These are phyloP conservation scores for Microctonus aethiopoides DNA, from an alignment of 2,888 invertebrate genomes.

Conservation along the genomic window DNA sequence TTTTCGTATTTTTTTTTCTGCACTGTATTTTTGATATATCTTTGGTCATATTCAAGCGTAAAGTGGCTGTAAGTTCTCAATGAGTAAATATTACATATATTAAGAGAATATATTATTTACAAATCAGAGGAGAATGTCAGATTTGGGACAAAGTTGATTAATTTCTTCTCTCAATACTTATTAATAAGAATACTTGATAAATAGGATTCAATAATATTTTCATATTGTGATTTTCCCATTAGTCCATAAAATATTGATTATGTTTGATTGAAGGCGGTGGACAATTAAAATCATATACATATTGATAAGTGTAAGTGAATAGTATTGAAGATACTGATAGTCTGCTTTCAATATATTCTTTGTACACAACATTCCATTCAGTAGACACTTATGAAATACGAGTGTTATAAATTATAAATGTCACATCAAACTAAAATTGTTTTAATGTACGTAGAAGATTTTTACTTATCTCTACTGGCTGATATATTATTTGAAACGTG, in stretches of 20 bases:
- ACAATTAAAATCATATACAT: not conserved
- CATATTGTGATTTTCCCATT: not conserved
- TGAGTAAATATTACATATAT: too few species aligned
- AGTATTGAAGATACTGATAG: too few species aligned
- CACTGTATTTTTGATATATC: too few species aligned
- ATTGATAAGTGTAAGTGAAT: too few species aligned
- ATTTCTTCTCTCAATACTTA: not conserved
- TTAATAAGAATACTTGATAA: constrained; percentile 2
- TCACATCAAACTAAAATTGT: not conserved
- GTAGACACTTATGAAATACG: not conserved
- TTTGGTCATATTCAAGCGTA: too few species aligned
- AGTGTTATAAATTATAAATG: not conserved
- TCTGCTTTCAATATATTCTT: not conserved
- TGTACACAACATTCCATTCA: not conserved
- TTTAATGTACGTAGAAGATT: not conserved
- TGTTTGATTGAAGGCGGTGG: not conserved
- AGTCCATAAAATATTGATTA: not conserved
- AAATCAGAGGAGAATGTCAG: not conserved
- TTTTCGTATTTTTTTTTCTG: too few species aligned
- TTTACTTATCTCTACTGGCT: not conserved
- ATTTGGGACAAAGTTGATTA: not conserved
- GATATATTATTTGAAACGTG: constrained; percentile 1
- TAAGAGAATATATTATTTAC: not conserved
- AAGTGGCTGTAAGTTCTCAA: too few species aligned
- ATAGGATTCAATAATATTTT: not conserved